Evolutionary conservation across 2,113 vertebrate genomes (phyloP), one percentile per base, ranked within the genome.

Genomic region (Geothlypis trichas): DNA sequence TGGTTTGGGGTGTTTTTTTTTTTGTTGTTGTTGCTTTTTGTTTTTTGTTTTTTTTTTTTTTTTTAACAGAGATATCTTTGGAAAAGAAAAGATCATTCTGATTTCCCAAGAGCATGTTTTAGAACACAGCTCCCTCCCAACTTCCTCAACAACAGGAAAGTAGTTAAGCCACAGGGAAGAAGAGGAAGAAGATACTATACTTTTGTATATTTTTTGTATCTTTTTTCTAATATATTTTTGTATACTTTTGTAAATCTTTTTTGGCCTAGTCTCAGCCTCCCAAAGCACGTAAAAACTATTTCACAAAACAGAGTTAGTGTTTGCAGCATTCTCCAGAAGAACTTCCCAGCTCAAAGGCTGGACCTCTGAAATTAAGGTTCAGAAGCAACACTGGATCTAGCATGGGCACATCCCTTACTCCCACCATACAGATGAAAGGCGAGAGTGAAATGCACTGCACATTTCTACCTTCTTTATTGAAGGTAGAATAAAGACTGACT

Each of bases 61-160:
- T 52, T 42, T 15, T 3, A 59, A 57, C 16, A 52, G 4, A 35
- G 5, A 5, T 69, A 74, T n/a, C 26, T 54, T 71, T 39, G 15
- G 30, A 87, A 90, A 89, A 72, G 1, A 65, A 61, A 77, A 35
- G 14, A 65, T 42, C 28, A 47, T 44, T 62, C 47, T 41, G 21
- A 82, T 82, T 90, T 92, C 89, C 75, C 68, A 90, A 90, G 55
- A 62, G 61, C 27, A 51, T 15, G 19, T 71, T 93, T 74, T 84
- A 24, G 23, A 79, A 87, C 37, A 61, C n/a, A 68, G 66, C 35
- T 69, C n/a, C 22, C 51, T 83, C 44, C 11, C 41, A 63, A 35
- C 63, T 90, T 89, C 85, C 77, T 91, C 83, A 61, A 39, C 33
- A 95, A 95, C 72, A 93, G 79, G 73, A 95, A 96, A 91, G 61